Conservation (phyloP, 2,113 vertebrate genomes). For the Rhagologus leucostigma region DNA sequence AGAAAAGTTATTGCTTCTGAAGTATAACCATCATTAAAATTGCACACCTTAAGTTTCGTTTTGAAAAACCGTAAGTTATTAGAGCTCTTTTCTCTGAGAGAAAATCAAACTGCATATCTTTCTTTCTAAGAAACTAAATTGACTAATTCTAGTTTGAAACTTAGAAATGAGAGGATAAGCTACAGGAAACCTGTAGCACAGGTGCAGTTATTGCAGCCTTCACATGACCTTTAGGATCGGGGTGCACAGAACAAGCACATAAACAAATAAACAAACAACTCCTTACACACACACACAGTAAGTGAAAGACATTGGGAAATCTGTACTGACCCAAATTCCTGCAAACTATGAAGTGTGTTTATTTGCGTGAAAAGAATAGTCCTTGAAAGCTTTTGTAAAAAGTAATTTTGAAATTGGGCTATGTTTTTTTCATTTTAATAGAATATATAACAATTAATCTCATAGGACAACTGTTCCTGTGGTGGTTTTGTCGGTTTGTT, state of each 20-base stretch:
- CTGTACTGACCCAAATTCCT: neutral
- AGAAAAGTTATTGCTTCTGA: neutral
- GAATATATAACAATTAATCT: neutral
- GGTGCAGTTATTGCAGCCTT: neutral
- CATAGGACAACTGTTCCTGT: neutral
- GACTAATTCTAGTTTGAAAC: neutral
- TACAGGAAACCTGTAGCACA: neutral
- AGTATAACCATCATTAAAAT: neutral
- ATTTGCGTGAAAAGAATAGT: neutral
- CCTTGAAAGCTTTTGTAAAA: neutral
- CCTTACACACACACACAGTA: neutral
- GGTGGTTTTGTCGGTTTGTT: neutral
- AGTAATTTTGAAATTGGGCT: neutral
- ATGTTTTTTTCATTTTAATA: neutral
- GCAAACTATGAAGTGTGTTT: rapidly evolving
- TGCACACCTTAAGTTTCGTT: neutral
- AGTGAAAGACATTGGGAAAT: neutral
- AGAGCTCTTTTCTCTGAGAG: neutral
- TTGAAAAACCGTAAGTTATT: neutral
- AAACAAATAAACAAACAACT: neutral
- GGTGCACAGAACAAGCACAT: neutral
- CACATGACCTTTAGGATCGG: neutral
- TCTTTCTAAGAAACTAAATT: neutral
- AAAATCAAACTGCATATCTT: neutral
- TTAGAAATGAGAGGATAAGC: neutral